Evolutionary conservation across 1,140 invertebrate species (phyloP), one percentile per base, ranked within the genome.

Genomic region (Wasmannia auropunctata): DNA sequence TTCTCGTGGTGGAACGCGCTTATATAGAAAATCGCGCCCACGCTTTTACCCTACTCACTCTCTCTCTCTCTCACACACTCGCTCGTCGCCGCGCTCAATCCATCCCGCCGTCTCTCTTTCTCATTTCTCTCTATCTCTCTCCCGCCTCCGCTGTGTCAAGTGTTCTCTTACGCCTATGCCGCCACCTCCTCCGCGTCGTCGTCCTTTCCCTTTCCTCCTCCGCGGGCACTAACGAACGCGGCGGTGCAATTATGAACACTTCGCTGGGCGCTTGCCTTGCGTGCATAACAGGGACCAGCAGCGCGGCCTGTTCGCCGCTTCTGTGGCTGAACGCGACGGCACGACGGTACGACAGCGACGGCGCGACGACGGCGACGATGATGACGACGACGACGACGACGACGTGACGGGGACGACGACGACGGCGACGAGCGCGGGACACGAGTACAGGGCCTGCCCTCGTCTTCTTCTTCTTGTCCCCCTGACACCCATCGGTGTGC

Each of bases 401-500:
- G n/a, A 58, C 22, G 69, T 46, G 67, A n/a, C 84, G 51, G 16
- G 62, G 43, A 65, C 63, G 56, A 76, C 34, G 65, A 19, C n/a
- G n/a, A n/a, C n/a, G n/a, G n/a, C n/a, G n/a, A n/a, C 65, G 40
- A 25, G 5, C 54, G 70, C 75, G 62, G 85, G 67, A 85, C 85
- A 85, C 86, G 86, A 91, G 63, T 89, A 46, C 62, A 49, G 87
- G n/a, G 51, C 65, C 77, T 77, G 87, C 58, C 86, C 83, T 70
- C 51, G 67, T 76, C 46, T 69, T 70, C 22, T 62, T 70, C 22
- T 62, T 74, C 87, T 81, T 92, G 87, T 89, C 91, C 91, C 88
- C 91, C 91, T 94, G 93, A 94, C 92, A 93, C 94, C 93, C 94
- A 95, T 94, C 91, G 93, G 95, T n/a, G n/a, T n/a, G n/a, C n/a